A percentile compares a stretch with the other conserved stretches of the same genome.
phyloP scores from a whole-genome alignment of 1,140 invertebrate species.

The Coenobita brevimanus region DNA sequence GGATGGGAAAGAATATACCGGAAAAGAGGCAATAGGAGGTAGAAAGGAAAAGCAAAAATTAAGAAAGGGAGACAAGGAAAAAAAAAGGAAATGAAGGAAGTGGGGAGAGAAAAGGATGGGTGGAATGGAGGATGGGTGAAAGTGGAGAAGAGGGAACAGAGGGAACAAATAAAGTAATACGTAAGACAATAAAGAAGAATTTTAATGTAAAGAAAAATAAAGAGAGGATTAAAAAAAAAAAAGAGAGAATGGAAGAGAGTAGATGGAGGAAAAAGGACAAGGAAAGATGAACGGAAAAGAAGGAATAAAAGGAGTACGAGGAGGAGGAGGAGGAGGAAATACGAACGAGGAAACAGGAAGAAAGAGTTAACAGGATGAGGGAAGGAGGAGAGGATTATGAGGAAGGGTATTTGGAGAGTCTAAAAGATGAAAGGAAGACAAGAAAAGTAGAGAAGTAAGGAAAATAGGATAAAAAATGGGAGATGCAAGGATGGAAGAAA shows the following conservation, averaged over 20 bases:
- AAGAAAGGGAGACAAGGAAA: background rate
- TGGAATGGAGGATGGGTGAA: background rate
- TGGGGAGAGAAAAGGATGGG: background rate
- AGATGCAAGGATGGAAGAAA: too few species aligned
- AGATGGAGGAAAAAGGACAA: background rate
- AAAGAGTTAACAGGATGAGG: too few species aligned
- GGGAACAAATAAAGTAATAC: background rate
- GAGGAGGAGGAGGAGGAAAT: background rate
- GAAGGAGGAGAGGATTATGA: too few species aligned
- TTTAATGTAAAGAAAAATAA: too few species aligned
- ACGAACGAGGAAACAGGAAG: background rate
- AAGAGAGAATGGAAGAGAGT: background rate
- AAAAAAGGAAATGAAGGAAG: background rate
- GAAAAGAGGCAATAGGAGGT: background rate
- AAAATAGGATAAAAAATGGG: too few species aligned
- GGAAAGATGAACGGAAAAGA: background rate
- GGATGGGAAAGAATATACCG: background rate
- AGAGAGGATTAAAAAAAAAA: background rate
- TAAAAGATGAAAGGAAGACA: too few species aligned
- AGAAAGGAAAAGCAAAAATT: background rate
- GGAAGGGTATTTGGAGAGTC: background rate
- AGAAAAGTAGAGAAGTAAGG: slow-evolving; percentile 15
- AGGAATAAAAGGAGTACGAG: background rate
- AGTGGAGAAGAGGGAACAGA: background rate
- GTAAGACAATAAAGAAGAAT: too few species aligned